These are phyloP conservation scores for Eumerus sabulonum DNA, from an alignment of 2,888 invertebrate species.

Conservation along the genomic window DNA sequence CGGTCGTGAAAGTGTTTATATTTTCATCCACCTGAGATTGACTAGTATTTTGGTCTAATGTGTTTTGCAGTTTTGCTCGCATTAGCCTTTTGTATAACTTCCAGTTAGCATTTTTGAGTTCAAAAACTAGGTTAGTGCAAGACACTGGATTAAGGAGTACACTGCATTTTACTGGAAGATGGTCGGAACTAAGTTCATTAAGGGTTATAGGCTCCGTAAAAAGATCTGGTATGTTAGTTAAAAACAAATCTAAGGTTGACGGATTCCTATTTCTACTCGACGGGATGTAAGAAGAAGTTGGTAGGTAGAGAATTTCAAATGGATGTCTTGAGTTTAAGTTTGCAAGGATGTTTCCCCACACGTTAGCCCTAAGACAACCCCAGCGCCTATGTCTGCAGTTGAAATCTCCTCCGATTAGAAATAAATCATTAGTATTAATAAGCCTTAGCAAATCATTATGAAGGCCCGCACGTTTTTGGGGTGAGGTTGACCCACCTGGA, in stretches of 20 bases:
- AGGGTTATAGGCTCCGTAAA: neutral
- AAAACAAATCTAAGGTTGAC: conserved; percentile 5
- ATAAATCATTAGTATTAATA: too few relatives aligned
- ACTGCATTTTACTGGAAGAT: conserved; percentile 10
- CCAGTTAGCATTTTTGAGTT: conserved; percentile 1
- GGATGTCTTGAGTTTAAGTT: neutral
- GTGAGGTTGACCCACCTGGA: too few relatives aligned
- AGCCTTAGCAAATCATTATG: too few relatives aligned
- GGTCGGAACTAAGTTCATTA: conserved; percentile 20
- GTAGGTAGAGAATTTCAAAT: neutral
- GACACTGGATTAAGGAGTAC: neutral
- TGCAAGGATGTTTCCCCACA: neutral
- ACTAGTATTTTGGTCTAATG: neutral
- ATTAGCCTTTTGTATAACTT: neutral
- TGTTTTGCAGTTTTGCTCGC: neutral
- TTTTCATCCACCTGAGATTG: neutral
- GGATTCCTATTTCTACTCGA: neutral
- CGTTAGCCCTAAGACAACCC: neutral
- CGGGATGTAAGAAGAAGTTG: conserved; percentile 1
- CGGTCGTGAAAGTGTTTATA: neutral
- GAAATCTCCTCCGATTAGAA: too few relatives aligned
- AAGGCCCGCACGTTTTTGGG: too few relatives aligned
- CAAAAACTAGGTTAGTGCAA: neutral
- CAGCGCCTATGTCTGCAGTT: too few relatives aligned
- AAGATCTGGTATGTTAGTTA: neutral